Evolutionary conservation across 2,113 vertebrate genomes (phyloP), one percentile per base, ranked within the genome.

Genomic region (Ictalurus furcatus): DNA sequence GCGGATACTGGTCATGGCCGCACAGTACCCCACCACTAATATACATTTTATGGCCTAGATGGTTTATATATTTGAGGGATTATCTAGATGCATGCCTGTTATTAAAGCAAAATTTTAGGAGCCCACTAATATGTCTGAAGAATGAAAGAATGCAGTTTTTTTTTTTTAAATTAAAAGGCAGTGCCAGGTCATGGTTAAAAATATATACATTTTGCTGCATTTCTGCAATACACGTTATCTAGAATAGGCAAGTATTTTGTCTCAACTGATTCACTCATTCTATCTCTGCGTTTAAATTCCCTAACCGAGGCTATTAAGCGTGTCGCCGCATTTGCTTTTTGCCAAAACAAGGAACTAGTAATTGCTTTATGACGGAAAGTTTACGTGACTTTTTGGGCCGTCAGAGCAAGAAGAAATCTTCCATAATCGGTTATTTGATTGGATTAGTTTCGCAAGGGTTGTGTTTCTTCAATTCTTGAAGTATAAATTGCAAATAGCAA

Each of bases 1-100:
- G 89, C 89, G 86, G 90, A 92, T 40, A 11, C 30, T 81, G 28
- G 48, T 40, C 59, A 34, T 88, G 48, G 48, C 79, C 90, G 89
- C 83, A 88, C 17, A 23, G 82, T 14, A 86, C 85, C 28, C 48
- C 30, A 85, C 82, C 30, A 89, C 58, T 83, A 71, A 34, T 56
- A 58, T 12, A 30, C 17, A 23, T 34, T n/a, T 63, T 30, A 76
- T 25, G 69, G 21, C 61, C n/a, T 59, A 61, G 9, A 71, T 83
- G 16, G 40, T 80, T 67, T 30, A 65, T 2, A 28, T 65, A n/a
- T 52, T 52, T 52, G 8, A 52, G 48, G 8, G 9, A 52, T 52
- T 52, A 52, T 52, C 48, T 11, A 52, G 48, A 52, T 1, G 6
- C 44, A 48, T 73, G 69, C 16, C 13, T 73, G 69, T 73, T 48